phyloP scores from a whole-genome alignment of 2,113 vertebrate species.

The Oreochromis niloticus region DNA sequence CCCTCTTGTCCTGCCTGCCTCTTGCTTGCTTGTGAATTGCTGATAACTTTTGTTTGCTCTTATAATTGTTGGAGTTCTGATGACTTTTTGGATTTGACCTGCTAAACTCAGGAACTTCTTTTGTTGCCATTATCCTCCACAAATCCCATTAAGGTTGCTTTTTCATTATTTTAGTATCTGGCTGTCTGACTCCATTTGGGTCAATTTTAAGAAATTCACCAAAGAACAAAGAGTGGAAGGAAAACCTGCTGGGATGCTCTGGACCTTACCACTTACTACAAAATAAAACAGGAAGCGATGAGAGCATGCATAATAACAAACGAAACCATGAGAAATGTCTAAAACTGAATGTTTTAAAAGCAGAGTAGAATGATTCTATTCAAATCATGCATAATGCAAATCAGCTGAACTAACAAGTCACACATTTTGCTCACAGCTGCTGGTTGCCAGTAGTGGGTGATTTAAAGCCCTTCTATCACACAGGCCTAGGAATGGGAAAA shows the following conservation, averaged over 20 bases:
- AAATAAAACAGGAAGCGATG: neutral
- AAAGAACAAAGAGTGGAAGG: neutral
- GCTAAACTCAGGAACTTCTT: neutral
- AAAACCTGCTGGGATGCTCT: neutral
- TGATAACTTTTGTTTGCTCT: neutral
- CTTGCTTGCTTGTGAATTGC: neutral
- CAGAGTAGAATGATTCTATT: neutral
- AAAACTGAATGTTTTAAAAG: neutral
- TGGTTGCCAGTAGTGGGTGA: neutral
- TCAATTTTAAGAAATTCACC: neutral
- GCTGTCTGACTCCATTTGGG: neutral
- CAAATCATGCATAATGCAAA: neutral
- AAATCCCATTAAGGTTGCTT: neutral
- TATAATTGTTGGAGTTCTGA: neutral
- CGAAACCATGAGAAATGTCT: neutral
- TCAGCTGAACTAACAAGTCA: neutral
- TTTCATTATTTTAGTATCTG: neutral
- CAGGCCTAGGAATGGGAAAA: neutral
- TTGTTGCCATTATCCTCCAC: neutral
- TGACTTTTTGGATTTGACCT: neutral
- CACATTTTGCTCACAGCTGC: neutral
- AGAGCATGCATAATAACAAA: neutral
- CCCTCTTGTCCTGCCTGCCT: neutral
- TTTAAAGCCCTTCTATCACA: neutral
- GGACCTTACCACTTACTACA: neutral